These are phyloP conservation scores for Drosophila kohkoa DNA, from an alignment of 1,140 invertebrate genomes.

Conservation along the genomic window DNA sequence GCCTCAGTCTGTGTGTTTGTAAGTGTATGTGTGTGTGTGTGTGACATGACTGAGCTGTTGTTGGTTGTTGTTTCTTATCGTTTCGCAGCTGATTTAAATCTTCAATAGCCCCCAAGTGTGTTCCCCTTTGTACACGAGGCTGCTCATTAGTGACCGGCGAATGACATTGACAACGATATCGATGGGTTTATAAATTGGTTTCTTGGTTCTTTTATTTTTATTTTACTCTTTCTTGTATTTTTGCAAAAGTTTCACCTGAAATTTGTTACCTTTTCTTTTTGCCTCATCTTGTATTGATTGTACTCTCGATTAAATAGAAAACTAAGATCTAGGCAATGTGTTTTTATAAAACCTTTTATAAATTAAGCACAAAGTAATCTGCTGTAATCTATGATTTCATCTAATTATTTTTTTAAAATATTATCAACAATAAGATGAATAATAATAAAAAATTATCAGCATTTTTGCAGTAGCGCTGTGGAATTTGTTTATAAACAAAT, in stretches of 20 bases:
- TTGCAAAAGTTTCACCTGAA: slow-evolving; percentile 40
- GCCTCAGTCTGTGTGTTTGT: slow-evolving; percentile 1
- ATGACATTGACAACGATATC: slow-evolving; percentile 48
- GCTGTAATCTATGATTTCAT: neutral
- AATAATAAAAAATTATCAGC: slow-evolving; percentile 12
- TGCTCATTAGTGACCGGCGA: slow-evolving; percentile 56
- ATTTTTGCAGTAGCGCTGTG: slow-evolving; percentile 18
- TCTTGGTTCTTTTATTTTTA: slow-evolving; percentile 29
- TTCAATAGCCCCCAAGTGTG: slow-evolving; percentile 21
- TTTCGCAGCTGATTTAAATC: slow-evolving; percentile 43
- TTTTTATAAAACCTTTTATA: neutral
- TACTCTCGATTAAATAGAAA: slow-evolving; percentile 35
- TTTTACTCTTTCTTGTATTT: slow-evolving; percentile 9
- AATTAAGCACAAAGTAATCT: no score
- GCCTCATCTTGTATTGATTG: slow-evolving; percentile 36
- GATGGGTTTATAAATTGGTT: slow-evolving; percentile 51
- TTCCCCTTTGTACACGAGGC: slow-evolving; percentile 14
- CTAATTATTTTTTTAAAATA: neutral
- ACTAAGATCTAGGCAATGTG: neutral
- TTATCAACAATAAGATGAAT: neutral
- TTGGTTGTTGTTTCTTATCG: slow-evolving; percentile 24
- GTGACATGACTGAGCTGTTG: slow-evolving; percentile 6
- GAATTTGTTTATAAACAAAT: slow-evolving; percentile 48
- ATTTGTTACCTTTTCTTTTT: slow-evolving; percentile 21
- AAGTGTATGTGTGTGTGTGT: slow-evolving; percentile 2